These are phyloP conservation scores for Myotis myotis DNA, from an alignment of 2,797 vertebrate species.

Conservation along the genomic window DNA sequence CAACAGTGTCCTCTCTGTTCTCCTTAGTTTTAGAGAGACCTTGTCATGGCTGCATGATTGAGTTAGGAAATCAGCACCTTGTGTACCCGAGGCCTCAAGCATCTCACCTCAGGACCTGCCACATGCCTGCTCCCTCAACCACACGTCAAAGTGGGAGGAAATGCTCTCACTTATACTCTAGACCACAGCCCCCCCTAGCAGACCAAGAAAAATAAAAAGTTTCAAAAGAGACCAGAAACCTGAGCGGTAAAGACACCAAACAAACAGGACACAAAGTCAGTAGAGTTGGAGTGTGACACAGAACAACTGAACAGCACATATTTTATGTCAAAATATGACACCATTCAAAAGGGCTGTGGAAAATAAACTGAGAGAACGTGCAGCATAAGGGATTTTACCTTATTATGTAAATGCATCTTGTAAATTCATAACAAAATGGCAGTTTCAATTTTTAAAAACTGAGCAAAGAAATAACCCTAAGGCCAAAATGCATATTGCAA, in stretches of 20 bases:
- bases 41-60: neutral
- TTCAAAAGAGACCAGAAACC: neutral
- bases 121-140: neutral
- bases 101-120: neutral
- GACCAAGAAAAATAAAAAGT: neutral
- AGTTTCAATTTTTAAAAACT: neutral
- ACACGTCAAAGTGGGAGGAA: neutral
- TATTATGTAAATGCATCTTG: neutral
- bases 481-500: neutral
- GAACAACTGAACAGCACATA: neutral
- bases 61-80: neutral
- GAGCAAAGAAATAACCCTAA: neutral
- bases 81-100: neutral
- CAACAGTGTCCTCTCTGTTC: neutral
- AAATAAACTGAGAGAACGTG: neutral
- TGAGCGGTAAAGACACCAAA: neutral
- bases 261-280: neutral
- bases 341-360: neutral
- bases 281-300: neutral
- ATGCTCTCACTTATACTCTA: neutral
- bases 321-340: conserved; percentile 21
- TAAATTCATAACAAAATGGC: neutral
- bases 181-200: neutral
- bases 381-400: conserved; percentile 1
- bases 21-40: neutral